Evolutionary conservation across 2,113 vertebrate species (phyloP).

Genomic region (Hemiprocne comata): DNA sequence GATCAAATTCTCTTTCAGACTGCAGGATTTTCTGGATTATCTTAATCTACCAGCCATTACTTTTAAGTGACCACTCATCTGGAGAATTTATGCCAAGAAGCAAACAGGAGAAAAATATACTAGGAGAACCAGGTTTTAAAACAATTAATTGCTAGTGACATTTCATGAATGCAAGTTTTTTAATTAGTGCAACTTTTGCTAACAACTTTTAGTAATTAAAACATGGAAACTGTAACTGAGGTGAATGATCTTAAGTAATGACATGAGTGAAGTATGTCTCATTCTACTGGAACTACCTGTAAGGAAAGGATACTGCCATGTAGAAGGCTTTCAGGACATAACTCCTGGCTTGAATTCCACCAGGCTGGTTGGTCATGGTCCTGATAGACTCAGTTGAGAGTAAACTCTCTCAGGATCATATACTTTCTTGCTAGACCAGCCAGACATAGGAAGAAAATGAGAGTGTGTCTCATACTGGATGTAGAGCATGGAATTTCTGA

Average conservation of each 20-base stretch:
- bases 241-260: neutral
- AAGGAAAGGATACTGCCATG: neutral
- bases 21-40: neutral
- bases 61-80: neutral
- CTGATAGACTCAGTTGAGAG: neutral
- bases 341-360: neutral
- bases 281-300: neutral
- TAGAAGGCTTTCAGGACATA: neutral
- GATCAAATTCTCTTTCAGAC: neutral
- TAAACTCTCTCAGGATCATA: neutral
- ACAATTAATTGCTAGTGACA: neutral
- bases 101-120: neutral
- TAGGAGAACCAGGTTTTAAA: neutral
- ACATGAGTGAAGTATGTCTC: neutral
- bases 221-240: neutral
- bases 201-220: neutral
- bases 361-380: fast-evolving
- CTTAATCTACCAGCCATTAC: neutral
- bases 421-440: neutral
- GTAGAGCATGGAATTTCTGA: neutral
- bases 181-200: neutral
- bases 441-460: neutral
- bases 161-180: neutral
- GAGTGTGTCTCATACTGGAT: neutral
- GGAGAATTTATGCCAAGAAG: neutral